phyloP scores from a whole-genome alignment of 2,797 vertebrate genomes.

The Anomalospiza imberbis region DNA sequence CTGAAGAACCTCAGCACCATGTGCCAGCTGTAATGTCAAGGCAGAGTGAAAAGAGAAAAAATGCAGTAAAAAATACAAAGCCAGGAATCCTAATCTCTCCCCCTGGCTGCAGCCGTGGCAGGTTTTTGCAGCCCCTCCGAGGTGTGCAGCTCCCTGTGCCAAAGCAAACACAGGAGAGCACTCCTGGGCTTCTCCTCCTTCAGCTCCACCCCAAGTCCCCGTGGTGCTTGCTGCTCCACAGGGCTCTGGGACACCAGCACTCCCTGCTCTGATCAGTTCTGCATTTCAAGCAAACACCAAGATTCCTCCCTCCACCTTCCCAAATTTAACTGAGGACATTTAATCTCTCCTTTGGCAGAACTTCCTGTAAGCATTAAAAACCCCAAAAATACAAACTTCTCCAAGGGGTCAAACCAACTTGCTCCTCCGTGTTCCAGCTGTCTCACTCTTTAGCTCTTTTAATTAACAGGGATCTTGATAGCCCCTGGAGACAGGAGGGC shows the following conservation, averaged over 20 bases:
- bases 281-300: neutral
- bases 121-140: neutral
- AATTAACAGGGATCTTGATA: neutral
- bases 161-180: neutral
- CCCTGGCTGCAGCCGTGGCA: accelerated
- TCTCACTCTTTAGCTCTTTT: neutral
- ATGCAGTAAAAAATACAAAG: neutral
- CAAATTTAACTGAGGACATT: neutral
- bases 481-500: neutral
- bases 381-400: neutral
- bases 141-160: neutral
- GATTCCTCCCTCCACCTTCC: neutral
- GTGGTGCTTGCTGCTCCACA: neutral
- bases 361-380: neutral
- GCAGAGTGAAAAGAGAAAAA: neutral
- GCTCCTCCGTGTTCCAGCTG: neutral
- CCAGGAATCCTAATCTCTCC: neutral
- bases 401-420: neutral
- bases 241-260: accelerated
- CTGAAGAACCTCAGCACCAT: neutral
- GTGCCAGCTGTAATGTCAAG: neutral
- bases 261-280: neutral
- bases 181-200: neutral
- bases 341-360: neutral
- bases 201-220: neutral